Evolutionary conservation across 2,113 vertebrate species (phyloP).

Genomic region (Rhinolophus sinicus): DNA sequence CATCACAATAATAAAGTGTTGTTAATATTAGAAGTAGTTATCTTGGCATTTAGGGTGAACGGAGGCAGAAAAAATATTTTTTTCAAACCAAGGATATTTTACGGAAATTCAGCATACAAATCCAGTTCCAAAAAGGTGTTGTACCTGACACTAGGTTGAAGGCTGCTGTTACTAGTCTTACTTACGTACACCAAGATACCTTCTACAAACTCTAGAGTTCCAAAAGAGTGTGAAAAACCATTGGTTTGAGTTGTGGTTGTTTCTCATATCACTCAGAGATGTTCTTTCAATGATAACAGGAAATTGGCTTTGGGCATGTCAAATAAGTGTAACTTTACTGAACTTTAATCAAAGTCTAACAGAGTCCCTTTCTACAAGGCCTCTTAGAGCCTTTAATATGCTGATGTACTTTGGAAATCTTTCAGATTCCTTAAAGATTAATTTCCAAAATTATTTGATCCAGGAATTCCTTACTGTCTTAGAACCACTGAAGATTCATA

Average conservation of each 20-base stretch:
- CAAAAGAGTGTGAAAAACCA: not conserved
- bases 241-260: not conserved
- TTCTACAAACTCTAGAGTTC: not conserved
- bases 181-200: not conserved
- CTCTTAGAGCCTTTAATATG: not conserved
- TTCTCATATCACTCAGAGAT: too few relatives aligned
- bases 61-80: not conserved
- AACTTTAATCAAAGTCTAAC: not conserved
- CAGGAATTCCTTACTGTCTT: constrained; percentile 15
- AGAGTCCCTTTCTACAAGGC: not conserved
- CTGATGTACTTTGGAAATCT: not conserved
- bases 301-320: not conserved
- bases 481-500: not conserved
- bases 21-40: not conserved
- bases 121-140: not conserved
- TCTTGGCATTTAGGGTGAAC: not conserved
- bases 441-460: not conserved
- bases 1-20: not conserved
- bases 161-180: not conserved
- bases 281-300: not conserved
- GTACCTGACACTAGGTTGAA: not conserved
- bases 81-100: constrained; percentile 2
- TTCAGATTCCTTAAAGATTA: not conserved
- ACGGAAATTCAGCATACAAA: not conserved
- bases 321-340: not conserved